Percentiles rank a stretch among this genome's conserved stretches.
Evolutionary conservation across 2,113 vertebrate species (phyloP).

Genomic region (Shinisaurus crocodilurus): DNA sequence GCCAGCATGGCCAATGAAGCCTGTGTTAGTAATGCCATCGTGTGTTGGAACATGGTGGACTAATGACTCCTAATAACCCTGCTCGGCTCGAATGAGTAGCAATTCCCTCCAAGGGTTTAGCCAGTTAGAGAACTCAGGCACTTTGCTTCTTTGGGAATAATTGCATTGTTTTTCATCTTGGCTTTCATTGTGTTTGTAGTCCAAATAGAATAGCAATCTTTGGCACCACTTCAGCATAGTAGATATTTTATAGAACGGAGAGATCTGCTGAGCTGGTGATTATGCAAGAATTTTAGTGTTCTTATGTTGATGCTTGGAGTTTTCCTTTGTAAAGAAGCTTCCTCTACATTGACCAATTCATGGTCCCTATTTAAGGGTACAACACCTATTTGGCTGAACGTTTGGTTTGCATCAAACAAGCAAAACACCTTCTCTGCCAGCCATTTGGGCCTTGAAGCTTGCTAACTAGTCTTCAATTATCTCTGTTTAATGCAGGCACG

Average conservation of each 20-base stretch:
- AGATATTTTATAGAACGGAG: not conserved
- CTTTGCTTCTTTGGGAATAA: slow-evolving; percentile 2
- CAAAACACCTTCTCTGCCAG: not conserved
- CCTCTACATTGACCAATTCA: not conserved
- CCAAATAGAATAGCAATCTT: not conserved
- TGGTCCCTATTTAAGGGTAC: not conserved
- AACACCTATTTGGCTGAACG: not conserved
- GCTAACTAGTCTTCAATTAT: not conserved
- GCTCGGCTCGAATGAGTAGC: not conserved
- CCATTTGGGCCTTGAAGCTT: not conserved
- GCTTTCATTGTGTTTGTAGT: not conserved
- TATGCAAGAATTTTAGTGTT: not conserved
- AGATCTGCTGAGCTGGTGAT: not conserved
- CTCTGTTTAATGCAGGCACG: not conserved
- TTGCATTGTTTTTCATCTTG: slow-evolving; percentile 13
- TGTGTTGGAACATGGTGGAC: not conserved
- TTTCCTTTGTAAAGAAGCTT: not conserved
- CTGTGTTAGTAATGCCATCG: too few relatives aligned
- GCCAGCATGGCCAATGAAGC: not conserved
- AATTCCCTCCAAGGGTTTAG: not conserved
- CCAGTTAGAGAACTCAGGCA: not conserved
- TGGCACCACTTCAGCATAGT: not conserved
- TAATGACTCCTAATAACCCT: not conserved
- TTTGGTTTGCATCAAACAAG: not conserved
- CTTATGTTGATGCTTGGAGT: not conserved